Evolutionary conservation across 2,797 vertebrate genomes (phyloP).

Genomic region (Thamnophis elegans): DNA sequence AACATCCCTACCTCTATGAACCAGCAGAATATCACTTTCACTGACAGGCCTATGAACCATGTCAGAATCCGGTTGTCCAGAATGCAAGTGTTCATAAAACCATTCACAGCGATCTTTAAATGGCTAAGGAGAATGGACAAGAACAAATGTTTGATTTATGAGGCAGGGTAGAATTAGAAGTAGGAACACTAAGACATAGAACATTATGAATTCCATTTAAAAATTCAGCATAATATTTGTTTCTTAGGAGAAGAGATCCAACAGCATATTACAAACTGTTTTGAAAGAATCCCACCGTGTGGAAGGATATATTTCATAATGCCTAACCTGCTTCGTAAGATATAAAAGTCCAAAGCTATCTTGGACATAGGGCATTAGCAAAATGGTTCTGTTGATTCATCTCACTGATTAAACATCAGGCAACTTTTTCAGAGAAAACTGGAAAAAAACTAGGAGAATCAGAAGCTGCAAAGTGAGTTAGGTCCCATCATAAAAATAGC

Average conservation of each 20-base stretch:
- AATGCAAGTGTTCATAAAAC: conserved; percentile 97
- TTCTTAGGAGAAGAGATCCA: not conserved
- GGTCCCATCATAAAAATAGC: not conserved
- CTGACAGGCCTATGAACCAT: conserved; percentile 98
- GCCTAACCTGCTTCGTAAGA: not conserved
- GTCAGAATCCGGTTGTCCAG: conserved; percentile 90
- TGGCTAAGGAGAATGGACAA: conserved; percentile 73
- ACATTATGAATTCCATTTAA: not conserved
- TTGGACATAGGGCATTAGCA: not conserved
- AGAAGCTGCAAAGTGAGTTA: not conserved
- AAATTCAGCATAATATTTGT: not conserved
- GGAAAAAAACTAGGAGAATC: not conserved
- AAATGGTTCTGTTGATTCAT: not conserved
- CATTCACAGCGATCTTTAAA: conserved; percentile 98
- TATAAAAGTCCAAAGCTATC: not conserved
- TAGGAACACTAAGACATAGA: not conserved
- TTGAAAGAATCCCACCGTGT: not conserved
- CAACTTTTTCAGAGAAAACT: not conserved
- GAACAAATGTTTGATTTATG: conserved; percentile 29
- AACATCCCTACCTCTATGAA: conserved; percentile 88
- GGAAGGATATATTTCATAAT: not conserved
- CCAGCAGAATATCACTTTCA: conserved; percentile 94
- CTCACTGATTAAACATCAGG: not conserved
- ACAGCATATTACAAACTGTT: not conserved
- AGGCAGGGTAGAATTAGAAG: not conserved